A percentile compares a stretch with the other conserved stretches of the same genome.
These are phyloP conservation scores for Trididemnum clinides DNA, from an alignment of 23 tunicate genomes.

Conservation along the genomic window DNA sequence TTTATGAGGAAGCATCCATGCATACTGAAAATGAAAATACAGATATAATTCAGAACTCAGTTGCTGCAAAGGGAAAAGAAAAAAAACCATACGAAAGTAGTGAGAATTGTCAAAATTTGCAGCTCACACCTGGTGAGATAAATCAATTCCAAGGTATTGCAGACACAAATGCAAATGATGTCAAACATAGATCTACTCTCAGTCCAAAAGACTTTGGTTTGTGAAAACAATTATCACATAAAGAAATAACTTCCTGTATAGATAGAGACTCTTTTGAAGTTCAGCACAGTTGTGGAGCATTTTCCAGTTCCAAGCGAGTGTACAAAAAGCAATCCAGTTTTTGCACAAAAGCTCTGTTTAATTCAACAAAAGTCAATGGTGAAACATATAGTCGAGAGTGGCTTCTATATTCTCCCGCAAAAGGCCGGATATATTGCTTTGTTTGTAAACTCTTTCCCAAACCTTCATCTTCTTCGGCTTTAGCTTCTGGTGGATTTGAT, in stretches of 20 bases:
- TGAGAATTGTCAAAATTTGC: no score
- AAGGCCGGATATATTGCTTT: constrained; percentile 24
- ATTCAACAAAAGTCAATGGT: constrained; percentile 27
- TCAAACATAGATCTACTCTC: no score
- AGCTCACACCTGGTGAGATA: no score
- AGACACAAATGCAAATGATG: no score
- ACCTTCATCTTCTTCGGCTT: constrained; percentile 29
- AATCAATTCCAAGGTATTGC: no score
- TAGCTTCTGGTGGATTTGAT: constrained; percentile 28
- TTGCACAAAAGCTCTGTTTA: constrained; percentile 30
- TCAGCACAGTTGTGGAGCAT: constrained; percentile 36
- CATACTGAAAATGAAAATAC: no score
- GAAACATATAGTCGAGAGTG: constrained; percentile 35
- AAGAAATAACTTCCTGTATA: constrained; percentile 21
- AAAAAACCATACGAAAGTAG: no score
- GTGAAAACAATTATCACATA: constrained; percentile 22
- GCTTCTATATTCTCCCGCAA: constrained; percentile 31
- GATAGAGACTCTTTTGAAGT: constrained; percentile 26
- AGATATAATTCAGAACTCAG: no score
- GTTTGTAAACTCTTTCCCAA: constrained; percentile 33
- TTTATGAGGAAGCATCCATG: no score
- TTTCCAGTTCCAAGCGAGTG: constrained; percentile 26
- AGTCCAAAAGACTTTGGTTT: constrained; percentile 25
- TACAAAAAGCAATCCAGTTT: constrained; percentile 28
- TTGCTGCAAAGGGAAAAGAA: no score